phyloP scores from a whole-genome alignment of 2,888 invertebrate species.

The Monochamus alternatus region DNA sequence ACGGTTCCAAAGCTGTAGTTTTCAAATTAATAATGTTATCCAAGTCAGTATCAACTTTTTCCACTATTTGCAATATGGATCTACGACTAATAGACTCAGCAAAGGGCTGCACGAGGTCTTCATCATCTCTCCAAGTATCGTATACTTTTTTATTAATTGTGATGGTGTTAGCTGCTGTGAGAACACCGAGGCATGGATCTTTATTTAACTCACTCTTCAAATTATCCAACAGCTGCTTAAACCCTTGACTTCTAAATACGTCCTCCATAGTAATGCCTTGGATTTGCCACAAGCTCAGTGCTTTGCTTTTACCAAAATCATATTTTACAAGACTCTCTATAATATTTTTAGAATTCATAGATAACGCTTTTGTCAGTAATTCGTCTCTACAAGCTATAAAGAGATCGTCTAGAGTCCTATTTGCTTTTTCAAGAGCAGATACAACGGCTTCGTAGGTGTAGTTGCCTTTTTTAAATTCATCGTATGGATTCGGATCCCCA shows the following conservation, averaged over 20 bases:
- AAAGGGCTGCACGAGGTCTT: conserved; percentile 35
- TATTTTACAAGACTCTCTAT: conserved; percentile 34
- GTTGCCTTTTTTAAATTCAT: conserved; percentile 50
- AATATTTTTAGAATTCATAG: conserved; percentile 25
- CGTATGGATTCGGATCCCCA: conserved; percentile 48
- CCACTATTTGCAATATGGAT: conserved; percentile 27
- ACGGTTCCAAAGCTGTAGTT: conserved; percentile 4
- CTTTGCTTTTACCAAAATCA: conserved; percentile 33
- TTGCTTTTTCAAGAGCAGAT: conserved; percentile 33
- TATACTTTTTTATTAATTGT: conserved; percentile 39
- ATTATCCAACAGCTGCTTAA: conserved; percentile 25
- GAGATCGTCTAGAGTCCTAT: conserved; percentile 41
- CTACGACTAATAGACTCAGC: conserved; percentile 34
- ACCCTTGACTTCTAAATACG: conserved; percentile 38
- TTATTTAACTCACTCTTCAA: conserved; percentile 33
- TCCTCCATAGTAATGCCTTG: conserved; percentile 37
- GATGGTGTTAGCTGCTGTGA: conserved; percentile 30
- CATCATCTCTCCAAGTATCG: conserved; percentile 27
- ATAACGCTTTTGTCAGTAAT: conserved; percentile 27
- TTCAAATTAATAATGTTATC: conserved; percentile 23
- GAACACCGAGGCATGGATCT: conserved; percentile 36
- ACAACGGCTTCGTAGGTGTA: conserved; percentile 40
- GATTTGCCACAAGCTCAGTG: conserved; percentile 43
- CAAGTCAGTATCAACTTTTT: conserved; percentile 17
- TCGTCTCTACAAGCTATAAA: conserved; percentile 39